These are phyloP conservation scores for Phylloscopus collybita DNA, from an alignment of 2,797 vertebrate genomes.

Conservation along the genomic window DNA sequence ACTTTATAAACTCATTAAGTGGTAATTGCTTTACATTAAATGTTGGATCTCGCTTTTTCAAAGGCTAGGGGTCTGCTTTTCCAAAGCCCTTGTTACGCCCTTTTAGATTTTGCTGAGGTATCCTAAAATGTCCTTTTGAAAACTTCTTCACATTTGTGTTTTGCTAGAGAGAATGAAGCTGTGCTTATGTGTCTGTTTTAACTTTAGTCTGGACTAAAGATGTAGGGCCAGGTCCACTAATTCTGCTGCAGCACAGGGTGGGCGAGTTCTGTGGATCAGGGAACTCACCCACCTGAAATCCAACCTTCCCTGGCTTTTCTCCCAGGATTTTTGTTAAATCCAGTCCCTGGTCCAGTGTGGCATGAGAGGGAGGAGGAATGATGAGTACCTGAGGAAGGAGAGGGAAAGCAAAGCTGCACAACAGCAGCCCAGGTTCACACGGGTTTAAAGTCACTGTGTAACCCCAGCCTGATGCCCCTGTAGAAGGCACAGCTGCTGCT, in stretches of 20 bases:
- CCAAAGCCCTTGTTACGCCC: not conserved
- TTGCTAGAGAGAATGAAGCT: not conserved
- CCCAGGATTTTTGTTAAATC: not conserved
- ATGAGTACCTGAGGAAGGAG: not conserved
- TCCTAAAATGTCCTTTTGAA: not conserved
- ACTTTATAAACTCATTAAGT: not conserved
- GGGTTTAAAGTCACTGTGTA: not conserved
- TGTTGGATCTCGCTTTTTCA: not conserved
- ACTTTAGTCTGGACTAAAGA: not conserved
- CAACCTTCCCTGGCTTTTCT: not conserved
- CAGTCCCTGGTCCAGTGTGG: not conserved
- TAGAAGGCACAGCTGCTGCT: not conserved
- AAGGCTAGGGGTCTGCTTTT: not conserved
- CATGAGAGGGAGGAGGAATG: not conserved
- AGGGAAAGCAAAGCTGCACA: not conserved
- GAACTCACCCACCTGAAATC: not conserved
- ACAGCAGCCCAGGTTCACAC: not conserved
- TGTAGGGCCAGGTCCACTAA: not conserved
- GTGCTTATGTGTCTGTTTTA: not conserved
- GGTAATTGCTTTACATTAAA: not conserved
- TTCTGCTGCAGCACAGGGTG: not conserved
- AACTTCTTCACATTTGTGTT: not conserved
- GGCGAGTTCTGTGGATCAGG: not conserved
- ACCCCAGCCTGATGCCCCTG: not conserved
- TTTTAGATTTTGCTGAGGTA: not conserved